Evolutionary conservation across 2,113 vertebrate species (phyloP), one percentile per base, ranked within the genome.

Genomic region (Eidolon helvum): DNA sequence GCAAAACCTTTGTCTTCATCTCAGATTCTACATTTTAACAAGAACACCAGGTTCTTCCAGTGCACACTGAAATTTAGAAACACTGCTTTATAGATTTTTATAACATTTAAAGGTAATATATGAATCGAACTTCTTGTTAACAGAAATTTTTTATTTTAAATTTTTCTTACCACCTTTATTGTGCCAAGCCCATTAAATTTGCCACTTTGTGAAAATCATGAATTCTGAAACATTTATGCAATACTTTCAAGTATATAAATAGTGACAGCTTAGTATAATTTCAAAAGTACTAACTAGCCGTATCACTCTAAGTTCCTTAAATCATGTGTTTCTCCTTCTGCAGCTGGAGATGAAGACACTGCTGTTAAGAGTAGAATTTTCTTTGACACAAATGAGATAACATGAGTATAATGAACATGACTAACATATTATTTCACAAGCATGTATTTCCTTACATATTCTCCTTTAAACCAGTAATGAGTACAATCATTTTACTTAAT

Each of bases 291-390:
- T 87, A 59, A 75, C 45, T 95, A 82, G 78, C 30, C 33, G 26
- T 66, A 18, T 82, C 19, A 55, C 30, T 88, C 53, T 92, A 55
- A 82, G 30, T 63, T 59, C 55, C 43, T 28, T 91, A 80, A 90
- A 77, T 57, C n/a, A 8, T 74, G 14, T 71, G 9, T 90, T 74
- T 95, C 69, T 83, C 35, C 30, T 71, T 66, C 75, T 48, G 30
- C 65, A 80, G 71, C 66, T 85, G 33, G 30, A 77, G 94, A 30
- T 92, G 69, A 80, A 80, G 28, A 50, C 16, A 59, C 35, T 95
- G 10, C 50, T 69, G 5, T 92, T 87, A 55, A 65, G 22, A 82
- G 72, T 26, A 95, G 45, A 96, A 66, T 96, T 92, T 89, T 91
- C 45, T 90, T 82, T 78, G 89, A 80, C 83, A 78, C 35, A 71